Evolutionary conservation across 2,797 vertebrate species (phyloP).

Genomic region (Benthosema pterotum): DNA sequence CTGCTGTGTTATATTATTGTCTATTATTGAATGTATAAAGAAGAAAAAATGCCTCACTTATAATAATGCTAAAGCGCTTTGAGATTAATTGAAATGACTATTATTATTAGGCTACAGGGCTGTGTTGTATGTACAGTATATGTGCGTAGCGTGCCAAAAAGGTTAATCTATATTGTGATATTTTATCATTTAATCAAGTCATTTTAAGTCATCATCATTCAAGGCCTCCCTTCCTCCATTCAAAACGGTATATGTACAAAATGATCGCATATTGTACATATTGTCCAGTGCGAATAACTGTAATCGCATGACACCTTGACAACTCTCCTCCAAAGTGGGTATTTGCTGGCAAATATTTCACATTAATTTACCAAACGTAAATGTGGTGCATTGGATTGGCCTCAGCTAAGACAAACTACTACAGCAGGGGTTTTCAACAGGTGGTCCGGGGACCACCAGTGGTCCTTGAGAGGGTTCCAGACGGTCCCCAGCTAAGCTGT

Average conservation of each 20-base stretch:
- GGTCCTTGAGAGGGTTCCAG: too few relatives aligned
- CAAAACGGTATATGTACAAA: too few relatives aligned
- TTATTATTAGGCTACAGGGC: constrained; percentile 49
- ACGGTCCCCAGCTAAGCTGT: too few relatives aligned
- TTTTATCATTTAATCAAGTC: too few relatives aligned
- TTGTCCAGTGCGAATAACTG: background rate
- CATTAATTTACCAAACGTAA: constrained; percentile 36
- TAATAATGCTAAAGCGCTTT: constrained; percentile 19
- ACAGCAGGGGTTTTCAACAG: background rate
- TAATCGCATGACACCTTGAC: background rate
- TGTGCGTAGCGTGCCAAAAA: constrained; percentile 73
- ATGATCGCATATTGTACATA: background rate
- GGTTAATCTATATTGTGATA: constrained; percentile 28
- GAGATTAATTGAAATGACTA: constrained; percentile 41
- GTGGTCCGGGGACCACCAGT: too few relatives aligned
- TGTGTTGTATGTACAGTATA: constrained; percentile 34
- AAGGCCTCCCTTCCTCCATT: too few relatives aligned
- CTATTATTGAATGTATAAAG: constrained; percentile 67
- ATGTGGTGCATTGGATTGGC: constrained; percentile 29
- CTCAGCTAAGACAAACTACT: background rate
- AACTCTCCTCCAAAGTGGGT: constrained; percentile 39
- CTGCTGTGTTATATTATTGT: constrained; percentile 37
- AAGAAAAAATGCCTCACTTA: constrained; percentile 47
- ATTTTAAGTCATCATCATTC: too few relatives aligned
- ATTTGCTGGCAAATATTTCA: constrained; percentile 77